Conservation (phyloP, 2,888 invertebrate genomes). For the Anthrax anthrax region DNA sequence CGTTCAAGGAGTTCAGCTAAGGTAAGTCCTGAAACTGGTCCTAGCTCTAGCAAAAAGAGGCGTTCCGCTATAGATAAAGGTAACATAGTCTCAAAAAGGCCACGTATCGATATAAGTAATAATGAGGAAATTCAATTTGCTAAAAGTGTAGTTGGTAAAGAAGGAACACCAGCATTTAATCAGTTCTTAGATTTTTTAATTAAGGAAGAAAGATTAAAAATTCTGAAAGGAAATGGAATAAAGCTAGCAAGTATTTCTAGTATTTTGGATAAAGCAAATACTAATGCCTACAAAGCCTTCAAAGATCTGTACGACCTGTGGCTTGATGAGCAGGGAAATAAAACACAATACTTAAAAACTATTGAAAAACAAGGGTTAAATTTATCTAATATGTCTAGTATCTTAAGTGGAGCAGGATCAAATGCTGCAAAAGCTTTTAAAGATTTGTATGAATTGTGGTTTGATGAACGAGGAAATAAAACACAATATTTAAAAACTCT, state of each 20-base stretch:
- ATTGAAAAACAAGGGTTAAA: slow-evolving; percentile 14
- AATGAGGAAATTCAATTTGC: slow-evolving; percentile 18
- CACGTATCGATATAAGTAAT: not conserved
- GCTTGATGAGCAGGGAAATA: slow-evolving; percentile 14
- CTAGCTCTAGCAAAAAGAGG: not conserved
- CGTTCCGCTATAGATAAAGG: slow-evolving; percentile 1
- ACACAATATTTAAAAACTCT: slow-evolving; percentile 1
- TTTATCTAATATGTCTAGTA: slow-evolving; percentile 16
- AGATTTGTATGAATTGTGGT: slow-evolving; percentile 15
- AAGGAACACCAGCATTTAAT: slow-evolving; percentile 22
- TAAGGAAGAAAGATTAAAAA: slow-evolving; percentile 4
- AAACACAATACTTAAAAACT: slow-evolving; percentile 11
- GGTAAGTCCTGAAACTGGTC: not conserved
- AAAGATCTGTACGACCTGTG: slow-evolving; percentile 15
- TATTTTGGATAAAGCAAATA: slow-evolving; percentile 12
- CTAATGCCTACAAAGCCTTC: slow-evolving; percentile 8
- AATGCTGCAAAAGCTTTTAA: slow-evolving; percentile 10
- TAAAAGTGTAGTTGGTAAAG: slow-evolving; percentile 22
- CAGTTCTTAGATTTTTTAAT: slow-evolving; percentile 24
- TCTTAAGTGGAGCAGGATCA: slow-evolving; percentile 16
- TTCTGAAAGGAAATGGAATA: slow-evolving; percentile 1
- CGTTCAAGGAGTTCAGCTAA: not conserved
- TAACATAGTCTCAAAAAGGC: slow-evolving; percentile 1
- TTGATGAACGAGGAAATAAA: slow-evolving; percentile 1
- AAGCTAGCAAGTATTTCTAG: not conserved